Base-by-base conservation (phyloP, 2,888 invertebrate species). In the Alsophila aescularia region DNA sequence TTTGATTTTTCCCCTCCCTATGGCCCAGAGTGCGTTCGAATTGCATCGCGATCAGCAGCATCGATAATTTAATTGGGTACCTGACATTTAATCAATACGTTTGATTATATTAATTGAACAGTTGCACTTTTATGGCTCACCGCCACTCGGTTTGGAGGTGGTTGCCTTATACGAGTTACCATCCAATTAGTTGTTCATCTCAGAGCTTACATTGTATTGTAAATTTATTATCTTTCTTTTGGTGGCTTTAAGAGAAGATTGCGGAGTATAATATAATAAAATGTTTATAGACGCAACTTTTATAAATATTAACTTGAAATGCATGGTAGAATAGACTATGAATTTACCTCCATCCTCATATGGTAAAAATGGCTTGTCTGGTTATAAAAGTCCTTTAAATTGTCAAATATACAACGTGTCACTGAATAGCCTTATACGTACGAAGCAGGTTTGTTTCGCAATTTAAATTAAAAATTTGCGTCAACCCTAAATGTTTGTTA, bases 1-100 rank as follows among this genome's bases (percentile, higher is more conserved):
- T 32, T 51, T 35, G 35, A 27, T 39, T 16, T 36, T 34, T 39
- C 56, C 36, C 58, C 15, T 43, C 50, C 34, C 52, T 52, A 52
- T 31, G 7, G n/a, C 16, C 65, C 66, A 61, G 75, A 79, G 62
- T 71, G 73, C 78, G 68, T 70, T 69, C 66, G 68, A 63, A 63
- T 67, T 70, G 73, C 77, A 73, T 74, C 73, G 64, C 77, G 74
- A 77, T 77, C 72, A 48, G 48, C 76, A 69, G 72, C 67, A 68
- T 69, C 79, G 79, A 86, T 87, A 85, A 85, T 87, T 85, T 88
- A 87, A 90, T 88, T 87, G 87, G 85, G 77, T 80, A 82, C 77
- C 81, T 86, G 87, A 87, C 83, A 84, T 87, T 87, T 89, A 87
- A 88, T 88, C 88, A 88, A 87, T 85, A 83, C 79, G 68, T 72